A percentile compares a stretch with the other conserved stretches of the same genome.
Evolutionary conservation across 2,797 vertebrate genomes (phyloP).

Genomic region (Rhadinocentrus ornatus): DNA sequence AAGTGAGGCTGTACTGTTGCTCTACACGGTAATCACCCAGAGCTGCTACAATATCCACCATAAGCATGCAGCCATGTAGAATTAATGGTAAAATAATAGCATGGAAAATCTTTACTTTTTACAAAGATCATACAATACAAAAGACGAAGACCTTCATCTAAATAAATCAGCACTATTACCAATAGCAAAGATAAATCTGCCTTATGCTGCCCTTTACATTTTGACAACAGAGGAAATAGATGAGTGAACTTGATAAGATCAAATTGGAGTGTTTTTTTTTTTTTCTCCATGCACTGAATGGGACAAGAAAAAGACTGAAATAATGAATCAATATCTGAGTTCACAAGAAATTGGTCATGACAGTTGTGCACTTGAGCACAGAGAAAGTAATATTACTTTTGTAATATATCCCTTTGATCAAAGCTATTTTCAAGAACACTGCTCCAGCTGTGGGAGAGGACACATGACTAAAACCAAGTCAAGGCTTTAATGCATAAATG

Average conservation of each 20-base stretch:
- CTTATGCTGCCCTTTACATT: slow-evolving; percentile 52
- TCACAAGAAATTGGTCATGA: too few relatives aligned
- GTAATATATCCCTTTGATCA: not conserved
- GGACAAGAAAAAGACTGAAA: not conserved
- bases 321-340: not conserved
- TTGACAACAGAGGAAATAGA: slow-evolving; percentile 21
- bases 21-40: slow-evolving; percentile 65
- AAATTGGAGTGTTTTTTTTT: not conserved
- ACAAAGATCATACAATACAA: slow-evolving; percentile 27
- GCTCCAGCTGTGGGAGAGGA: not conserved
- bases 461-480: not conserved
- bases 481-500: not conserved
- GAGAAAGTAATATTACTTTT: too few relatives aligned
- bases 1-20: slow-evolving; percentile 62
- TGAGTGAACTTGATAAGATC: slow-evolving; percentile 2
- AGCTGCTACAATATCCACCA: slow-evolving; percentile 46
- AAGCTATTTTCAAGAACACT: not conserved
- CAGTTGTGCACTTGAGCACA: too few relatives aligned
- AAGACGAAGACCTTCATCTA: slow-evolving; percentile 42
- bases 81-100: slow-evolving; percentile 24
- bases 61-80: slow-evolving; percentile 23
- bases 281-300: not conserved
- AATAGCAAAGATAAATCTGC: slow-evolving; percentile 25
- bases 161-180: slow-evolving; percentile 45
- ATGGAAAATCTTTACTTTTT: slow-evolving; percentile 9